Evolutionary conservation across 2,888 invertebrate species (phyloP), one percentile per base, ranked within the genome.

Genomic region (Metacarcinus magister): DNA sequence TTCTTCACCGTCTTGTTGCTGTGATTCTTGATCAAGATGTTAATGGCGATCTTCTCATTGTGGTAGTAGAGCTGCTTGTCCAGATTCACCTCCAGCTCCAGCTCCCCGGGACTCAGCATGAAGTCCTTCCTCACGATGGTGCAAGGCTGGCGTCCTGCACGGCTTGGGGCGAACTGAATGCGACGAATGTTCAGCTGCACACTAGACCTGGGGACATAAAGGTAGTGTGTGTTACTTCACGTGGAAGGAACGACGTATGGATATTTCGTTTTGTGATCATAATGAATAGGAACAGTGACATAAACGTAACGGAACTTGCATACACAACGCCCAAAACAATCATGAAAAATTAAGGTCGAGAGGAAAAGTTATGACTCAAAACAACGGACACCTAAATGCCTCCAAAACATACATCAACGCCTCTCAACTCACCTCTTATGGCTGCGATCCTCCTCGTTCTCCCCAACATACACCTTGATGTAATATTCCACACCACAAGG

Each of bases 1-100:
- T 99, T 99, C 98, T 99, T 99, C 97, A 99, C 99, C 96, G 99
- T 98, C 97, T 99, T 99, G 98, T 99, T 99, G 97, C 99, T 99
- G 98, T 99, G 99, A 98, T 99, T 99, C 97, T 99, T 98, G 97
- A 99, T 98, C 97, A 98, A 98, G 97, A 99, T 98, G 98, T 99
- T 99, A 13, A 99, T 98, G 19, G 99, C 98, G 97, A 99, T 98
- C 97, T 98, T 98, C 97, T 99, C 99, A 0, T 99, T 99, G 98
- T 99, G 99, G 98, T 99, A 98, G 97, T 99, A 99, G 97, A 99
- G 98, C 98, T 98, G 97, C 97, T 99, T 99, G 97, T 99, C 99
- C 95, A 99, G 98, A 0, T 99, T 99, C 0, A 99, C 99, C 98
- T 99, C 99, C 95, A 99, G 98, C 97, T 99, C 99, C 23, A 99